These are phyloP conservation scores for Ladona fulva DNA, from an alignment of 1,140 invertebrate genomes.

Conservation along the genomic window DNA sequence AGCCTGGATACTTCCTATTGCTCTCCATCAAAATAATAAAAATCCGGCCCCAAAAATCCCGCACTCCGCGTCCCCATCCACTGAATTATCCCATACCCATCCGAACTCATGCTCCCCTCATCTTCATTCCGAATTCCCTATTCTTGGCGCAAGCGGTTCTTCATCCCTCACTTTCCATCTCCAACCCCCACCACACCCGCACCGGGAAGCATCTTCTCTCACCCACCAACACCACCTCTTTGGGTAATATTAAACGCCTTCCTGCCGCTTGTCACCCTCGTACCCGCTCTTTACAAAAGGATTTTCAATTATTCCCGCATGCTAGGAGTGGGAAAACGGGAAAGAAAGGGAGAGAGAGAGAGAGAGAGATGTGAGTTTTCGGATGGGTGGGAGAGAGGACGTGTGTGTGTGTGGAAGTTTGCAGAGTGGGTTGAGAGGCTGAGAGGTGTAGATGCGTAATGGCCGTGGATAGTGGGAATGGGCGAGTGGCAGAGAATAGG, in stretches of 20 bases:
- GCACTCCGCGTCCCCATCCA: too few relatives aligned
- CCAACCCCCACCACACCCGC: too few relatives aligned
- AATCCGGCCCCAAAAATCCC: too few relatives aligned
- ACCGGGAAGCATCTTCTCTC: too few relatives aligned
- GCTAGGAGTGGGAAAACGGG: neutral
- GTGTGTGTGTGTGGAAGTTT: neutral
- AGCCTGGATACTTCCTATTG: neutral
- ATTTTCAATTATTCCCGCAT: constrained; percentile 1
- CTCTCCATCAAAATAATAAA: neutral
- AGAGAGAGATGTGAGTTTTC: neutral
- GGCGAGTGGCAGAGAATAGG: neutral
- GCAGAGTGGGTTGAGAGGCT: neutral
- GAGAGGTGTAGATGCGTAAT: neutral
- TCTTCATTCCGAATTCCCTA: neutral
- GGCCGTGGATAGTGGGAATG: neutral
- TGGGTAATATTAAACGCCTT: neutral
- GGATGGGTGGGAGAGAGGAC: neutral
- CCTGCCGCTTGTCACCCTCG: neutral
- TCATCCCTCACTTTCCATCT: neutral
- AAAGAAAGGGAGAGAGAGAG: neutral
- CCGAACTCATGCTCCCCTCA: too few relatives aligned
- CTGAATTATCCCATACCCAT: neutral
- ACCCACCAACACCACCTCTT: neutral
- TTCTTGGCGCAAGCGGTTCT: neutral
- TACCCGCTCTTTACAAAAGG: neutral